These are phyloP conservation scores for Lutraria lutraria DNA, from an alignment of 2,888 invertebrate species.

Conservation along the genomic window DNA sequence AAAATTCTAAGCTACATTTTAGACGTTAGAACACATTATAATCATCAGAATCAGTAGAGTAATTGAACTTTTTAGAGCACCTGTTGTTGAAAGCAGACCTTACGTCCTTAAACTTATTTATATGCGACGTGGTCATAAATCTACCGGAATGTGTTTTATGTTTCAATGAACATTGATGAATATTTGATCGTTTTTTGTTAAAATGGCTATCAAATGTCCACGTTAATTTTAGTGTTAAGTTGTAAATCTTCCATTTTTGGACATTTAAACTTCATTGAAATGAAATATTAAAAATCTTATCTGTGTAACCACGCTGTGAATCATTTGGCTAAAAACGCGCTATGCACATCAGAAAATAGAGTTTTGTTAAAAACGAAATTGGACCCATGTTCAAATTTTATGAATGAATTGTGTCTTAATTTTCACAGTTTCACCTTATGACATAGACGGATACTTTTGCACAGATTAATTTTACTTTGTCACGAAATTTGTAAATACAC, in stretches of 20 bases:
- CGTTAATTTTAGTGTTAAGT: constrained; percentile 2
- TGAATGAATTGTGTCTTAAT: neutral
- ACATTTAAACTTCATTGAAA: neutral
- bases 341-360: neutral
- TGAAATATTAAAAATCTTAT: neutral
- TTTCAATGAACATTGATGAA: neutral
- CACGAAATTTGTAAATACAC: neutral
- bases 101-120: neutral
- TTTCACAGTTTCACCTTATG: neutral
- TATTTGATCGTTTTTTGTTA: neutral
- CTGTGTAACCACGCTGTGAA: neutral
- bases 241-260: constrained; percentile 3
- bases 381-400: neutral
- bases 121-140: neutral
- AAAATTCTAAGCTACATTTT: no score
- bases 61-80: neutral
- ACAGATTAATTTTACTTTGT: neutral
- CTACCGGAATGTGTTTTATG: neutral
- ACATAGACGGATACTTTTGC: neutral
- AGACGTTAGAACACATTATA: no score
- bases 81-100: neutral
- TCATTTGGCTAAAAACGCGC: neutral
- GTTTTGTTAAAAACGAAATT: neutral
- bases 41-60: no score
- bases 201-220: neutral